Conservation (phyloP, 2,888 invertebrate genomes). For the Agrotis exclamationis region DNA sequence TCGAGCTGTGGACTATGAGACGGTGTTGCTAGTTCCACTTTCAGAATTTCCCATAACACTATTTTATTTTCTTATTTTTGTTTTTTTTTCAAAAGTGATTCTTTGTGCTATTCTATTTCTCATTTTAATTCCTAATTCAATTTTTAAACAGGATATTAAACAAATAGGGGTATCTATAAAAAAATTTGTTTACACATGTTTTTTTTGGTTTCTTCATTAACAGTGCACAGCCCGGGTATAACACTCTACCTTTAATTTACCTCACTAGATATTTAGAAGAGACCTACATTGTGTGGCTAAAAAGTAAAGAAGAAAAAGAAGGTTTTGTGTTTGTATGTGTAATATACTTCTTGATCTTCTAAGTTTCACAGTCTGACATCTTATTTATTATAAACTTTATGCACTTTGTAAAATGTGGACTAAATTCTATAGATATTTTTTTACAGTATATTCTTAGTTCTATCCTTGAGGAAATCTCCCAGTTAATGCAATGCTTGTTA, state of each 20-base stretch:
- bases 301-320: too few relatives aligned
- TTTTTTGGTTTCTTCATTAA: too few relatives aligned
- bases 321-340: background rate
- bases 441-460: too few relatives aligned
- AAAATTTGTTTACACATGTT: too few relatives aligned
- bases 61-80: background rate
- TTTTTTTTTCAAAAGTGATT: background rate
- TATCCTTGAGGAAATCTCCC: too few relatives aligned
- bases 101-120: background rate
- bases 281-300: too few relatives aligned
- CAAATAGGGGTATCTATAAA: too few relatives aligned
- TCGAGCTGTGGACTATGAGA: slow-evolving; percentile 23
- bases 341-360: background rate
- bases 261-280: background rate
- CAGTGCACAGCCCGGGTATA: background rate
- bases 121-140: background rate
- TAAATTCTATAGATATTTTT: too few relatives aligned
- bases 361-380: background rate
- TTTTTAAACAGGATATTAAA: background rate
- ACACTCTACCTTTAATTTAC: background rate
- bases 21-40: background rate
- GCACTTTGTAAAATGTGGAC: too few relatives aligned
- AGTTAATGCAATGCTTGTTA: too few relatives aligned
- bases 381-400: too few relatives aligned
- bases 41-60: background rate